A percentile compares a stretch with the other conserved stretches of the same genome.
phyloP scores from a whole-genome alignment of 2,113 vertebrate genomes.

The Antennarius striatus region DNA sequence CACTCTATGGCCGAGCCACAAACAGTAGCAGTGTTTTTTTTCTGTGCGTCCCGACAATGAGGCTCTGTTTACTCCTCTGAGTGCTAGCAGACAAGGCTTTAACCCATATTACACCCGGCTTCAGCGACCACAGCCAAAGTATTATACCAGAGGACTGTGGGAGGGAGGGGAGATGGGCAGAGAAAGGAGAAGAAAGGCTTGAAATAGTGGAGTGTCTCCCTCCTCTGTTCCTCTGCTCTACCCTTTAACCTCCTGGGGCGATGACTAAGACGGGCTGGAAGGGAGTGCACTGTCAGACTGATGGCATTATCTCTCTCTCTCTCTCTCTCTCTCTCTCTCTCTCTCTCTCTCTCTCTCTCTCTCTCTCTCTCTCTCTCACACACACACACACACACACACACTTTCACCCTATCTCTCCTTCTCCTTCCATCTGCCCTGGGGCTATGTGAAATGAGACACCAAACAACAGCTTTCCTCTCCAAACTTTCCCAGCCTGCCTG shows the following conservation, averaged over 20 bases:
- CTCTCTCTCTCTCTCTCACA: conserved; percentile 11
- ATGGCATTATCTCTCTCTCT: conserved; percentile 76
- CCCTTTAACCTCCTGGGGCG: conserved; percentile 65
- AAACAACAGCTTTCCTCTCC: conserved; percentile 84
- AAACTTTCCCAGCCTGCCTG: conserved; percentile 83
- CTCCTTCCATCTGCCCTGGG: conserved; percentile 72
- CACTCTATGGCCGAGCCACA: conserved; percentile 63
- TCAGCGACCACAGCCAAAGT: conserved; percentile 70
- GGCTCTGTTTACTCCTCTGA: conserved; percentile 77
- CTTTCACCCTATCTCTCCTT: conserved; percentile 37
- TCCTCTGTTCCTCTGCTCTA: conserved; percentile 63
- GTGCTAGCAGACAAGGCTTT: conserved; percentile 72
- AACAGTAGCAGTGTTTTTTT: conserved; percentile 73
- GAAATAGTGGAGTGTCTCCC: conserved; percentile 67
- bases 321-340: conserved; percentile 12
- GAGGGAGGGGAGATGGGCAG: conserved; percentile 31
- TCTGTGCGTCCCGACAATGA: conserved; percentile 74
- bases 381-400: conserved; percentile 39
- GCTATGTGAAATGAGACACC: conserved; percentile 82
- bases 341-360: conserved; percentile 1
- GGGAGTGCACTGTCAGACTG: conserved; percentile 66
- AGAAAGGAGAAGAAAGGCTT: conserved; percentile 59
- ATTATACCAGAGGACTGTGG: conserved; percentile 65
- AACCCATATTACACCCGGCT: conserved; percentile 75
- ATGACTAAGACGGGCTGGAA: conserved; percentile 78